Percentiles rank a stretch among this genome's conserved stretches.
Evolutionary conservation across 1,140 invertebrate species (phyloP).

Genomic region (Heliconius melpomene): DNA sequence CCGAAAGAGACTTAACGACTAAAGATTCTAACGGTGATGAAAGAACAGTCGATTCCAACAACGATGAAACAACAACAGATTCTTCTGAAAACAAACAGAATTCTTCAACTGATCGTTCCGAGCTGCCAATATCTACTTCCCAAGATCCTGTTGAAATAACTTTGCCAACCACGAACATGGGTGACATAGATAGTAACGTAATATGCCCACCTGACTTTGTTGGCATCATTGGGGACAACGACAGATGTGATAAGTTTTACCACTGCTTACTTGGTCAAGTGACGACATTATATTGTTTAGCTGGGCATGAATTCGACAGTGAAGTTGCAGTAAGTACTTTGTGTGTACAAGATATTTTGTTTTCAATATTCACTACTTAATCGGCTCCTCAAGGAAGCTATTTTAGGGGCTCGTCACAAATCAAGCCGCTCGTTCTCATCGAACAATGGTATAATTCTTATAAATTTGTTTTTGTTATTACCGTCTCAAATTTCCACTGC

Average conservation of each 20-base stretch:
- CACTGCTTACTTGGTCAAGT: conserved; percentile 43
- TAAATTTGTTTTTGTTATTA: no score
- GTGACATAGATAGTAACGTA: not conserved
- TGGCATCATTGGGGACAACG: conserved; percentile 14
- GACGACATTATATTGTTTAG: not conserved
- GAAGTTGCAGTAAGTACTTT: conserved; percentile 33
- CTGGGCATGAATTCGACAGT: not conserved
- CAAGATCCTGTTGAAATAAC: not conserved
- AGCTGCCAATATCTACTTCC: not conserved
- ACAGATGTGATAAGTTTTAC: conserved; percentile 48
- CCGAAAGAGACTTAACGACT: not conserved
- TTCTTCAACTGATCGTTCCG: not conserved
- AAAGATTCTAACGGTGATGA: not conserved
- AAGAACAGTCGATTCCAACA: not conserved
- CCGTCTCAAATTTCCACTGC: no score
- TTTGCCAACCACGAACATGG: not conserved
- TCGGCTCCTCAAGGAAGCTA: no score
- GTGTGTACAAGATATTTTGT: not conserved
- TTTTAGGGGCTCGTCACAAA: no score
- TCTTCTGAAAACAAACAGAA: not conserved
- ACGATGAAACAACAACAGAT: conserved; percentile 13
- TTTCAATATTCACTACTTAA: no score
- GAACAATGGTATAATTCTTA: no score
- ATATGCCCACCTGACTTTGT: conserved; percentile 22
- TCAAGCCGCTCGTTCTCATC: no score